Evolutionary conservation across 2,113 vertebrate species (phyloP), one percentile per base, ranked within the genome.

Genomic region (Corvus hawaiiensis): DNA sequence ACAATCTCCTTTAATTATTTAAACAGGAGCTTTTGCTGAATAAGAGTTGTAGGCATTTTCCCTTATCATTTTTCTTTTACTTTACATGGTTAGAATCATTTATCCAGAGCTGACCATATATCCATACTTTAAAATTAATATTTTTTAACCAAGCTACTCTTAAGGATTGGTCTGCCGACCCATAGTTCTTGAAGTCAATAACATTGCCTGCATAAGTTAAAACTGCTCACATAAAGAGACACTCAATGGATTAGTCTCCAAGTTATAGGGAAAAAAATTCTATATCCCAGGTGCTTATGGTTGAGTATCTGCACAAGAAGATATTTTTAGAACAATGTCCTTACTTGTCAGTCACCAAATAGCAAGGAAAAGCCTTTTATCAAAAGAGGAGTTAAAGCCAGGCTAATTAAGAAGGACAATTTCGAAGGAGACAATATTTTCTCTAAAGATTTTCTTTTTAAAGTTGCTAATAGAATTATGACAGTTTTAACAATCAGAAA

Each of bases 1-100:
- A 89, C 77, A 96, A 87, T 93, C 69, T 91, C 46, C 62, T 94
- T 97, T 90, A 95, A 85, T 96, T 96, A 92, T 94, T 97, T 87
- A 94, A 92, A 87, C 21, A 62, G 64, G 32, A 91, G 48, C 37
- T 94, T 96, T 95, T 90, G 80, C 77, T 93, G 82, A 97, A 97
- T 96, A 87, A 85, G 84, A 13, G 17, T 89, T 97, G 49, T 63
- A 67, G n/a, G 10, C 68, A 81, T 93, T 94, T 94, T 64, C 33
- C 51, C 16, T 64, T 56, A 41, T 28, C 3, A 44, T 46, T 93
- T 89, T 90, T 84, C 26, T 72, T 91, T 77, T 76, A 13, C 17
- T 90, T 81, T 67, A 22, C 82, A 44, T 30, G 49, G 46, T 63
- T 93, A 73, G 4, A 77, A 84, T 71, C 5, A n/a, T 71, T 74